phyloP scores from a whole-genome alignment of 2,888 invertebrate genomes.

The Micoletzkya japonica region DNA sequence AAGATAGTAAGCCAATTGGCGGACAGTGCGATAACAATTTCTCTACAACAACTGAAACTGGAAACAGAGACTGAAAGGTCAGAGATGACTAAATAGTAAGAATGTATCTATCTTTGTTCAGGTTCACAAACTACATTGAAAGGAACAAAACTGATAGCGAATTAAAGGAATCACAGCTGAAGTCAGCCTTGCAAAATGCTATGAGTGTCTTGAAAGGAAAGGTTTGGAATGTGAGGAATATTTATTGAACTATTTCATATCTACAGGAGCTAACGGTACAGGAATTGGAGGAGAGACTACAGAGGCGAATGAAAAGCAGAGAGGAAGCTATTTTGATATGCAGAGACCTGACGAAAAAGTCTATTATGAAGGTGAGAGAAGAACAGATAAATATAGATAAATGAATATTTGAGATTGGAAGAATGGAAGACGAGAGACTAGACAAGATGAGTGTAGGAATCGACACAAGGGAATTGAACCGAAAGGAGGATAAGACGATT shows the following conservation, averaged over 20 bases:
- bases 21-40: conserved; percentile 20
- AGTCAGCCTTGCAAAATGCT: conserved; percentile 3
- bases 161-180: background rate
- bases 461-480: conserved; percentile 41
- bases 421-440: conserved; percentile 34
- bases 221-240: background rate
- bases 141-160: background rate
- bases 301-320: conserved; percentile 8
- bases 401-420: conserved; percentile 3
- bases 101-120: background rate
- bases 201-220: background rate
- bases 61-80: conserved; percentile 19
- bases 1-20: conserved; percentile 25
- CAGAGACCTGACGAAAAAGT: conserved; percentile 16
- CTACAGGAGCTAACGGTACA: conserved; percentile 14
- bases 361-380: conserved; percentile 17
- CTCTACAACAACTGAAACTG: conserved; percentile 2
- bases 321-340: conserved; percentile 15
- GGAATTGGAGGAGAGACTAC: background rate
- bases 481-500: conserved; percentile 31
- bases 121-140: conserved; percentile 1
- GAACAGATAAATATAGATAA: background rate
- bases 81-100: background rate
- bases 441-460: conserved; percentile 36
- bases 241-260: background rate